phyloP scores from a whole-genome alignment of 2,888 invertebrate genomes.

The Rhaphigaster nebulosa region DNA sequence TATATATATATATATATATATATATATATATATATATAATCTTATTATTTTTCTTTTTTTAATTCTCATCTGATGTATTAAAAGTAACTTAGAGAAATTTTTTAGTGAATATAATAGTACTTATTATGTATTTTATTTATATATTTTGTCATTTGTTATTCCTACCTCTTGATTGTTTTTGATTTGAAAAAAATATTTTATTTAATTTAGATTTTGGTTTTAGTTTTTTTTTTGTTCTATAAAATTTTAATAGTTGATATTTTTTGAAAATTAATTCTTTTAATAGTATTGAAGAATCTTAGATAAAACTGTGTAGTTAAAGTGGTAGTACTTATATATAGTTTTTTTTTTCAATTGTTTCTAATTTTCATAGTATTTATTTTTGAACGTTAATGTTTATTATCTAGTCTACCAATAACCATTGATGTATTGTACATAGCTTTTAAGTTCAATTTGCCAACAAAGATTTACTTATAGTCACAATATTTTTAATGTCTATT shows the following conservation, averaged over 20 bases:
- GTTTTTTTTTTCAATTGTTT: neutral
- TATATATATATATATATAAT: neutral
- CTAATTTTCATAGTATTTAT: neutral
- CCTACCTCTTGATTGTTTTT: too few relatives aligned
- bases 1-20: too few relatives aligned
- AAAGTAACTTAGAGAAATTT: neutral
- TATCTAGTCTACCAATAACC: slow-evolving; percentile 4
- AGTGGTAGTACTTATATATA: neutral
- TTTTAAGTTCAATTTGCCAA: neutral
- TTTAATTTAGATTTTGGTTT: too few relatives aligned
- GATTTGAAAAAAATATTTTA: too few relatives aligned
- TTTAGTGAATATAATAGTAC: neutral
- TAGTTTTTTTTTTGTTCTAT: neutral
- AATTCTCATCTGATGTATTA: neutral
- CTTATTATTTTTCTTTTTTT: neutral
- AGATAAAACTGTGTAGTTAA: neutral
- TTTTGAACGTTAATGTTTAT: neutral
- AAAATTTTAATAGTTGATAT: neutral
- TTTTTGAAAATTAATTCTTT: neutral
- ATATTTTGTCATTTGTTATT: neutral
- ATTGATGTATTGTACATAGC: neutral
- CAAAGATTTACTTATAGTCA: neutral
- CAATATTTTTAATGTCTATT: neutral
- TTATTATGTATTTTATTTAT: neutral
- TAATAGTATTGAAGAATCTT: neutral